Base-by-base conservation (phyloP, 1,140 invertebrate species). In the Diabrotica virgifera region DNA sequence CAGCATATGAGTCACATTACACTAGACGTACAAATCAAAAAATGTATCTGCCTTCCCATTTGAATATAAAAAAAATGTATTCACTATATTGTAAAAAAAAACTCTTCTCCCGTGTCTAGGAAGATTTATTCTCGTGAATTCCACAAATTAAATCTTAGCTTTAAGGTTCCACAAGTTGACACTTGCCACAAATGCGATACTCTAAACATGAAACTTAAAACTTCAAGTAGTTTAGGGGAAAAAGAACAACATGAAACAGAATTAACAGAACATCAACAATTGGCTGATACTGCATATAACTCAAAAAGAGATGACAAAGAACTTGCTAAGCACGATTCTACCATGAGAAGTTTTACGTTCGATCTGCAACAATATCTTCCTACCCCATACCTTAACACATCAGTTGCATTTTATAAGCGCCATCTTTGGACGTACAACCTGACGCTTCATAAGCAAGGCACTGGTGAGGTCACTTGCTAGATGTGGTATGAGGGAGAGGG, bases 361-460 rank as follows among this genome's bases (percentile, higher is more conserved):
- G 75, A 78, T 68, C 65, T 78, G 11, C 75, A 78, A 65, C 75
- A 80, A 59, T 77, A 74, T 66, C 64, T 79, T 14, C 72, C 75
- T 13, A 80, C 77, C 8, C 74, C 74, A 7, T 64, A 60, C 50
- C 63, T 78, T 8, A 59, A 65, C 53, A 70, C 71, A 14, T 74
- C 70, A 9, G 63, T 76, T 8, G 62, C 74, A 8, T 78, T 76
- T 70, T 80, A 80, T 67, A 76, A 78, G 65, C 59, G 74, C 10
- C 73, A 70, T 52, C 61, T 81, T 11, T 80, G 78, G 75, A 79
- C 74, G 0, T 80, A 69, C 54, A 79, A 80, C 63, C 62, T 80
- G 35, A 76, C 75, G 11, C 65, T 80, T 24, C 71, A 78, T 62
- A 71, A 74, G 35, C 74, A 59, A 52, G 66, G 37, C 14, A 59